phyloP scores from a whole-genome alignment of 2,888 invertebrate genomes.

The Synergus itoensis region DNA sequence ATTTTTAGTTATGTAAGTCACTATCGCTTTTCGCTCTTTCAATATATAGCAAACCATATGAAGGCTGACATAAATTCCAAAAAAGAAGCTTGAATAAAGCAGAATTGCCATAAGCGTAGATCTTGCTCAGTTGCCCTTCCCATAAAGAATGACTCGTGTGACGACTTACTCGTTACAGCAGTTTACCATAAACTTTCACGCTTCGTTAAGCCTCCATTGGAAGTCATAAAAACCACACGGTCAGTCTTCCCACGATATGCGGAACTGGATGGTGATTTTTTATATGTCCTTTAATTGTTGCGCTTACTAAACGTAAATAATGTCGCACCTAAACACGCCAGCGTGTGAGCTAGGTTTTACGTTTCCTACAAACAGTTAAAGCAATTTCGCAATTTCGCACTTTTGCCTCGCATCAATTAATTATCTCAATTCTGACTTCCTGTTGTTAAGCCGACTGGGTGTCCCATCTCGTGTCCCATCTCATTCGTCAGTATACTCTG shows the following conservation, averaged over 20 bases:
- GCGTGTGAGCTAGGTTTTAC: constrained; percentile 50
- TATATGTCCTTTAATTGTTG: constrained; percentile 16
- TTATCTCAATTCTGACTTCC: constrained; percentile 74
- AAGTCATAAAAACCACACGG: constrained; percentile 9
- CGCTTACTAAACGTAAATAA: background rate
- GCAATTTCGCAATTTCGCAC: constrained; percentile 59
- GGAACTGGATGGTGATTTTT: constrained; percentile 16
- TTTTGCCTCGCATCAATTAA: constrained; percentile 71
- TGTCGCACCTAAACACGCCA: constrained; percentile 17
- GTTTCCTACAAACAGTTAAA: constrained; percentile 58
- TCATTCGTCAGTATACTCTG: constrained; percentile 51
- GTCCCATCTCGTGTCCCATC: constrained; percentile 40
- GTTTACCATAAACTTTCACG: constrained; percentile 38
- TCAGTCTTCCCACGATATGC: constrained; percentile 24
- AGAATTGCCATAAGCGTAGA: constrained; percentile 24
- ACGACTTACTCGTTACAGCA: constrained; percentile 37
- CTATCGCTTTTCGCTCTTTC: background rate
- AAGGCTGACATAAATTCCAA: background rate
- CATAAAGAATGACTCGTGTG: constrained; percentile 34
- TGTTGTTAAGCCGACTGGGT: constrained; percentile 59
- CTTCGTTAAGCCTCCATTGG: constrained; percentile 31
- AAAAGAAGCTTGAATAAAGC: constrained; percentile 9
- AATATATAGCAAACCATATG: constrained; percentile 9
- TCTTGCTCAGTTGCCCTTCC: background rate
- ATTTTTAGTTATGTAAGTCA: background rate